Evolutionary conservation across 1,140 invertebrate species (phyloP).

Genomic region (Drosophila suzukii): DNA sequence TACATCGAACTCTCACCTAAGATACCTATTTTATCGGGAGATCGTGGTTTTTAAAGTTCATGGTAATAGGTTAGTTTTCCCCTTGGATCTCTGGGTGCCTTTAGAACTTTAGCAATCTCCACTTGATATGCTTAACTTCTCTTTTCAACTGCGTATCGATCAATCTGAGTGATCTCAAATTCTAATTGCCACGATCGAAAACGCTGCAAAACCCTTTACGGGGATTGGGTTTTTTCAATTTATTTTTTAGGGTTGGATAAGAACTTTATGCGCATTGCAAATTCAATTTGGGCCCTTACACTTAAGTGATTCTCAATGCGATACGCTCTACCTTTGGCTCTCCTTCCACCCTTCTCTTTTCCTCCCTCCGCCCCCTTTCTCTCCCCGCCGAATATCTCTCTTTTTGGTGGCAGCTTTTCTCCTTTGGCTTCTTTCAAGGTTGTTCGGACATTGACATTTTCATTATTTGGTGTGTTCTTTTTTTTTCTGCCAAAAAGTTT

Average conservation of each 20-base stretch:
- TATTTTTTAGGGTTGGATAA: conserved; percentile 18
- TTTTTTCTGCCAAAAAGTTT: conserved; percentile 62
- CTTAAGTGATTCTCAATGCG: conserved; percentile 59
- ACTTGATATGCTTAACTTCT: conserved; percentile 14
- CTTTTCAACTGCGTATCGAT: conserved; percentile 37
- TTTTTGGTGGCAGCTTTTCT: conserved; percentile 67
- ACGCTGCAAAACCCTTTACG: conserved; percentile 23
- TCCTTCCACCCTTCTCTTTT: conserved; percentile 31
- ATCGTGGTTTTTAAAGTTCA: too few species aligned
- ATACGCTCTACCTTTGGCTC: conserved; percentile 21
- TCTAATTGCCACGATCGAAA: conserved; percentile 26
- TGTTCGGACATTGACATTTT: conserved; percentile 84
- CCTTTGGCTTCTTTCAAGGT: conserved; percentile 84
- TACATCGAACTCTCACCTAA: too few species aligned
- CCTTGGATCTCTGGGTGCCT: not conserved
- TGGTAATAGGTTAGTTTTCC: not conserved
- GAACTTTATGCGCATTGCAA: conserved; percentile 72
- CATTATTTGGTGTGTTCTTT: conserved; percentile 60
- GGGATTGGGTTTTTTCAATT: conserved; percentile 27
- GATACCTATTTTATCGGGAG: too few species aligned
- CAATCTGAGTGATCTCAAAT: conserved; percentile 26
- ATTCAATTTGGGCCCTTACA: conserved; percentile 63
- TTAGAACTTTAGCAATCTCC: not conserved
- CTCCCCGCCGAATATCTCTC: conserved; percentile 3
- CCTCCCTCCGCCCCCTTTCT: conserved; percentile 12